A percentile compares a stretch with the other conserved stretches of the same genome.
phyloP scores from a whole-genome alignment of 37 sponge, comb jelly and placozoan genomes.

The Chondrilla cf. caribensis region DNA sequence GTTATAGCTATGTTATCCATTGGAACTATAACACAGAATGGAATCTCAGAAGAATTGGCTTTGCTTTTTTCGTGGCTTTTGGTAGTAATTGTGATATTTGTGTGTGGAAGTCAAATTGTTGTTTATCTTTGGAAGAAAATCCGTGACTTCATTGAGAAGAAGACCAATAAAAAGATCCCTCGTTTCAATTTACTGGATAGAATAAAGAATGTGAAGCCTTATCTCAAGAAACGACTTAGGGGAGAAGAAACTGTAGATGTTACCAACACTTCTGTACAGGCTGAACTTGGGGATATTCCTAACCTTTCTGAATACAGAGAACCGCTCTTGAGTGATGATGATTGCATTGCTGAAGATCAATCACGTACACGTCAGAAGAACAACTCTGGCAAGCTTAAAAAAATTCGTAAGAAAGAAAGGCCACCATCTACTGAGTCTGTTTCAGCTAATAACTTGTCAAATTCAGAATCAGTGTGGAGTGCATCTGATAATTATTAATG shows the following conservation, averaged over 20 bases:
- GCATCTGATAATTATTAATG: too few species aligned
- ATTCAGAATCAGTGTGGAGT: too few species aligned
- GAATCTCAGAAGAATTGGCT: conserved; percentile 7
- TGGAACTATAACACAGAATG: conserved; percentile 30
- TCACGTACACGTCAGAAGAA: too few species aligned
- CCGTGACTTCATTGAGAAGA: neutral
- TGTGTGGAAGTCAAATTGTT: neutral
- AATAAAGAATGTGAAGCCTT: neutral
- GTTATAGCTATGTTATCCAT: conserved; percentile 8
- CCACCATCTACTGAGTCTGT: too few species aligned
- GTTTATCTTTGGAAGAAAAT: conserved; percentile 4
- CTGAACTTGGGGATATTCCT: neutral
- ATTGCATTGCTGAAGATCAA: neutral
- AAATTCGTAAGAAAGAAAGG: too few species aligned
- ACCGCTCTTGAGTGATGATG: conserved; percentile 1
- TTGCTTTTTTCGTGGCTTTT: conserved; percentile 12
- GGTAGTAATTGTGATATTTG: neutral
- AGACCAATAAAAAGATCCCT: conserved; percentile 4
- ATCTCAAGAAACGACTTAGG: too few species aligned
- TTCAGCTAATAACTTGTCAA: too few species aligned
- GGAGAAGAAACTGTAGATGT: too few species aligned
- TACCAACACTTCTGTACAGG: too few species aligned
- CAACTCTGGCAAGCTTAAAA: too few species aligned
- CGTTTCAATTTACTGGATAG: neutral
- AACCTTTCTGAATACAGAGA: neutral